Percentiles rank a stretch among this genome's conserved stretches.
These are phyloP conservation scores for Momotus momota DNA, from an alignment of 2,797 vertebrate species.

Conservation along the genomic window DNA sequence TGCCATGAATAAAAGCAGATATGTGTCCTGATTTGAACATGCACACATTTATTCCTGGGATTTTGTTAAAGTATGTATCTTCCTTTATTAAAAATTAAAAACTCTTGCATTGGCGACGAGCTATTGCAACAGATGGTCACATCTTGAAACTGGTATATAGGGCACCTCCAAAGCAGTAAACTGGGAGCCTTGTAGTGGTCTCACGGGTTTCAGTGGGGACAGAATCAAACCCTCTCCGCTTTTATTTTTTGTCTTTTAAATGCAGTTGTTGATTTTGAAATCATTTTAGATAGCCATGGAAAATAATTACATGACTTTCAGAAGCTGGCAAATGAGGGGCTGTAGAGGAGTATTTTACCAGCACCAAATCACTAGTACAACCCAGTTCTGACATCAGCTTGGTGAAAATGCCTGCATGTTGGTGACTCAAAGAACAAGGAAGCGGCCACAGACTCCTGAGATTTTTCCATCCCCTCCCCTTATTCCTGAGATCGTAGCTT, in stretches of 20 bases:
- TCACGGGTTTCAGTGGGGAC: background rate
- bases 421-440: background rate
- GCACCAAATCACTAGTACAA: background rate
- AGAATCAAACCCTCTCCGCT: background rate
- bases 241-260: background rate
- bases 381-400: background rate
- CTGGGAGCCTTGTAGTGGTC: background rate
- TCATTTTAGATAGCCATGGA: background rate
- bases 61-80: background rate
- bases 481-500: background rate
- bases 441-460: background rate
- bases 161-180: background rate
- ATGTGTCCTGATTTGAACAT: background rate
- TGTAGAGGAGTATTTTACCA: background rate
- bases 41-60: background rate
- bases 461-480: background rate
- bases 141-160: background rate
- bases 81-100: background rate
- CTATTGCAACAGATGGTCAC: background rate
- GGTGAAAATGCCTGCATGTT: background rate
- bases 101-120: background rate
- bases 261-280: background rate
- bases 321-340: background rate
- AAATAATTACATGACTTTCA: background rate
- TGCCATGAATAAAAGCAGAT: background rate